These are phyloP conservation scores for Gari tellinella DNA, from an alignment of 2,888 invertebrate genomes.

Conservation along the genomic window DNA sequence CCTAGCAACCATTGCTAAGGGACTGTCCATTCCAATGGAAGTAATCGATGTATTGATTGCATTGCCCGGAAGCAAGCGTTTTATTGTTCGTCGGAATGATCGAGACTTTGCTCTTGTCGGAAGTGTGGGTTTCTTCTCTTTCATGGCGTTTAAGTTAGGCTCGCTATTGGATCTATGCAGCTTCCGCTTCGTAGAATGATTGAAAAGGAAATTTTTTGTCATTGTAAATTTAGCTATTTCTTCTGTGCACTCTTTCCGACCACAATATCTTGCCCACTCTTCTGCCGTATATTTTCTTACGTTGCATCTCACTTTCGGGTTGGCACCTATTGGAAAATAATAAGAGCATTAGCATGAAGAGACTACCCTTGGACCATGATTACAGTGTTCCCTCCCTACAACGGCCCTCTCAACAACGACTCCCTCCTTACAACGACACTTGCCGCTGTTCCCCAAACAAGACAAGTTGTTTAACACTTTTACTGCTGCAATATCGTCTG, in stretches of 20 bases:
- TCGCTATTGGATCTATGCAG: conserved; percentile 87
- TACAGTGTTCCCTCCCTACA: too few relatives aligned
- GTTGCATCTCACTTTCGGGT: conserved; percentile 88
- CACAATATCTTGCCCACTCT: conserved; percentile 91
- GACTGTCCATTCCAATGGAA: conserved; percentile 56
- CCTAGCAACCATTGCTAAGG: conserved; percentile 73
- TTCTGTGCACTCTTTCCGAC: conserved; percentile 89
- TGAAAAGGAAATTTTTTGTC: conserved; percentile 78
- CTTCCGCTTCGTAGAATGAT: conserved; percentile 67
- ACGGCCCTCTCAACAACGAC: too few relatives aligned
- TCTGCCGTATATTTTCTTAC: conserved; percentile 89
- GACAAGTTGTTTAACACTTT: too few relatives aligned
- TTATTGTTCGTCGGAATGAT: conserved; percentile 71
- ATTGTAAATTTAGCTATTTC: conserved; percentile 88
- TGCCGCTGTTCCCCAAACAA: too few relatives aligned
- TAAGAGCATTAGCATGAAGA: too few relatives aligned
- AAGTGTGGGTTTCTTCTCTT: conserved; percentile 50
- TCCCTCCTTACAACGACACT: too few relatives aligned
- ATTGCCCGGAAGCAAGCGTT: conserved; percentile 69
- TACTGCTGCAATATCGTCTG: too few relatives aligned
- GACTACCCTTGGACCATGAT: too few relatives aligned
- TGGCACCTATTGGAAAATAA: conserved; percentile 87
- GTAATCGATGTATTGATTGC: conserved; percentile 25
- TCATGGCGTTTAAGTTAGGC: conserved; percentile 81
- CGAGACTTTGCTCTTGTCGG: conserved; percentile 52